Conservation (phyloP, 2,888 invertebrate species). For the Plebejus argus region DNA sequence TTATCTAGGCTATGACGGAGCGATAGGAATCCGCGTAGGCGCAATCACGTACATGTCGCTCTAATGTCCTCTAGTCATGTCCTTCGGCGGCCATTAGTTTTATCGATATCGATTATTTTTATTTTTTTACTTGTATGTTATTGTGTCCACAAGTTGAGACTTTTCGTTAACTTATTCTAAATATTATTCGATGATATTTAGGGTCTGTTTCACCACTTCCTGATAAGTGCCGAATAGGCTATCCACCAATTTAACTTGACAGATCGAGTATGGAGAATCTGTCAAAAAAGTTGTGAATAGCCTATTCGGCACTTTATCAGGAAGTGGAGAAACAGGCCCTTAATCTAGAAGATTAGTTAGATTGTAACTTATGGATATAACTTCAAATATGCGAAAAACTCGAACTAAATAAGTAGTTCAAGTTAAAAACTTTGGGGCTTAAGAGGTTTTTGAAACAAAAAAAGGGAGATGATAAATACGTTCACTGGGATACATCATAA, state of each 20-base stretch:
- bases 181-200: no score
- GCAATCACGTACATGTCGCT: conserved; percentile 52
- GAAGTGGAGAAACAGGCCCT: no score
- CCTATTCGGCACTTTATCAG: no score
- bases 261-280: no score
- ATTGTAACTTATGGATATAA: no score
- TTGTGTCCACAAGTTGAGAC: not conserved
- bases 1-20: conserved; percentile 59
- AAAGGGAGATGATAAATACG: not conserved
- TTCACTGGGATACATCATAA: not conserved
- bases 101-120: conserved; percentile 21
- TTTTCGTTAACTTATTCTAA: no score
- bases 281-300: no score
- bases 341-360: no score
- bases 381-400: not conserved
- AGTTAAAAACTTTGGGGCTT: not conserved
- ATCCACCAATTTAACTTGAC: no score
- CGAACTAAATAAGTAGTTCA: not conserved
- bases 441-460: not conserved
- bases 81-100: conserved; percentile 24
- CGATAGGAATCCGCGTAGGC: conserved; percentile 69
- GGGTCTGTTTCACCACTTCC: no score
- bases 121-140: not conserved
- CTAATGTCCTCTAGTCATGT: conserved; percentile 52
- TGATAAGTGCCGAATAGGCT: no score